These are phyloP conservation scores for Cistogaster globosa DNA, from an alignment of 2,888 invertebrate genomes.

Conservation along the genomic window DNA sequence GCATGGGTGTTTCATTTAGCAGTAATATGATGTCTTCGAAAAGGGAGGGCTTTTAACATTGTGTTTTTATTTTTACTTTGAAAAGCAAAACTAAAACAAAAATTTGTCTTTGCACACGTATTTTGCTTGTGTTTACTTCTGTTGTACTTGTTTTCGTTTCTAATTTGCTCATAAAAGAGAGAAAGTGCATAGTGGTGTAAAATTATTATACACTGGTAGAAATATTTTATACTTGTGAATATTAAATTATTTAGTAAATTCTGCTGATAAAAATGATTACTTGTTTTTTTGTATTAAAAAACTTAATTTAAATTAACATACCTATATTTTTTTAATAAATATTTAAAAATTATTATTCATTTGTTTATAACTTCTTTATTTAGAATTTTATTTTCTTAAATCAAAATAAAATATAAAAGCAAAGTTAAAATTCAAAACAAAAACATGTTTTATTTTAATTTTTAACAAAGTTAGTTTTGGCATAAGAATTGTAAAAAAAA, in stretches of 20 bases:
- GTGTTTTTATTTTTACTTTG: background rate
- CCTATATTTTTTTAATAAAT: too few relatives aligned
- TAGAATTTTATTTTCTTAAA: too few relatives aligned
- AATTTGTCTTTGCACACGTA: background rate
- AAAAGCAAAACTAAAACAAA: conserved; percentile 1
- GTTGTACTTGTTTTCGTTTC: background rate
- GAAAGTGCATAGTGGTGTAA: conserved; percentile 37
- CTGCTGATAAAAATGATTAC: too few relatives aligned
- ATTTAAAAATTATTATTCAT: too few relatives aligned
- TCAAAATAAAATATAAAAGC: too few relatives aligned
- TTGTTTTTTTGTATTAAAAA: too few relatives aligned
- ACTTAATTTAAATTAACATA: too few relatives aligned
- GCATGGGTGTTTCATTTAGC: background rate
- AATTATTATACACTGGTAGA: conserved; percentile 23
- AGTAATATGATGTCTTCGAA: conserved; percentile 44
- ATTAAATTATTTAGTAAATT: background rate
- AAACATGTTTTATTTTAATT: too few relatives aligned
- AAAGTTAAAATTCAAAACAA: too few relatives aligned
- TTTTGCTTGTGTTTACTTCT: background rate
- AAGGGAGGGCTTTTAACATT: conserved; percentile 44
- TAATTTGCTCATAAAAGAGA: background rate
- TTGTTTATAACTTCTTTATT: too few relatives aligned
- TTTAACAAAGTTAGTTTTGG: too few relatives aligned
- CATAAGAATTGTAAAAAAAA: too few relatives aligned
- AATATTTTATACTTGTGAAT: background rate